Base-by-base conservation (phyloP, 2,797 vertebrate genomes). In the Heteromormyrus szaboi region DNA sequence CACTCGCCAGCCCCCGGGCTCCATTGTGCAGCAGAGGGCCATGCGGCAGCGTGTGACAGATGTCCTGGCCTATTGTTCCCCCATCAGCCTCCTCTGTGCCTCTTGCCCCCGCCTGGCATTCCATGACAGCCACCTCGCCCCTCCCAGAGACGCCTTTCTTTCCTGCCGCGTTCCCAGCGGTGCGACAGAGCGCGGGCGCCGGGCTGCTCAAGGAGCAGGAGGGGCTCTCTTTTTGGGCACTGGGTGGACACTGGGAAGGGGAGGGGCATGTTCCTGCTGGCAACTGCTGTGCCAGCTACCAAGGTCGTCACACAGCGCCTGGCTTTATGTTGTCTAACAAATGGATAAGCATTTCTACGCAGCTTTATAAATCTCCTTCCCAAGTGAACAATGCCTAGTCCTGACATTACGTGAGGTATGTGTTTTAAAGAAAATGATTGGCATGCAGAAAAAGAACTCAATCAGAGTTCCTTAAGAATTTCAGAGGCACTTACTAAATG, bases 31-130 rank as follows among this genome's bases (percentile, higher is more conserved):
- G 91, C 89, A 46, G 54, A 89, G 89, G 91, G 91, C 87, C 89
- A 89, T 90, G 89, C 88, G 37, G 89, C 86, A 88, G 90, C 81
- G 72, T 92, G 92, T 93, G 92, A 92, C 92, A 94, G 91, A 93
- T 92, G 91, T 91, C 92, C 87, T 1, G 90, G 87, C 83, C 90
- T 81, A 90, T 92, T 92, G 92, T 93, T 76, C 87, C 86, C 65
- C 88, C 88, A 88, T 89, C 88, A 89, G 88, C 87, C 91, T 54
- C 89, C 89, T 87, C 29, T 25, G 76, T 88, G 41, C 85, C 53
- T 90, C 48, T 89, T 90, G 88, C 89, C 87, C 85, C 8, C 37
- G 90, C 48, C 8, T 89, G 85, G 88, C 85, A 89, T 90, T 90
- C 89, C 89, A 88, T 88, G 89, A 44, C 54, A 89, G 88, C 90